Evolutionary conservation across 2,888 invertebrate species (phyloP), one percentile per base, ranked within the genome.

Genomic region (Erynnis tages): DNA sequence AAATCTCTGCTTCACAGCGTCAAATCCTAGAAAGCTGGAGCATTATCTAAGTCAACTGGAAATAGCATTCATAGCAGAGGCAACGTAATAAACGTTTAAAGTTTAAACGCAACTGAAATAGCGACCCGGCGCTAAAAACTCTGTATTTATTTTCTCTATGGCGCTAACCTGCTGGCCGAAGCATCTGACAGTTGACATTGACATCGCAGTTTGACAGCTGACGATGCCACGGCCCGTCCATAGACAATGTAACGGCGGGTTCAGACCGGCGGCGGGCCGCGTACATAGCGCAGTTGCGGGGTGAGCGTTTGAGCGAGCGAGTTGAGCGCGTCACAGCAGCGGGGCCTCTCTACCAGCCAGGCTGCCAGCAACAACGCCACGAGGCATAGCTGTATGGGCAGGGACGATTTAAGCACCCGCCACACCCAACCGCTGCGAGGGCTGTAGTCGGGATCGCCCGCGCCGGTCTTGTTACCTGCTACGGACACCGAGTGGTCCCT

Each of bases 251-350:
- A 21, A 21, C 6, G 1, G 16, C 2, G 1, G 8, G 53, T 55
- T 65, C 67, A 69, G 64, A 70, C 49, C 5, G 96, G 96, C 13
- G 95, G 96, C 7, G 95, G 95, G 57, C 95, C 95, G 55, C 93
- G 92, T n/a, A 95, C 92, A 76, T 96, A 96, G 63, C 94, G 93
- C 52, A 96, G 87, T 68, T 95, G 95, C 3, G 96, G 95, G n/a
- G 94, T 93, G 30, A 96, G 82, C 0, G 94, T 93, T 66, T 94
- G 91, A 45, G 93, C 93, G 58, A 95, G 91, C 49, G 94, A 94
- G 84, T 95, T 94, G 67, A 95, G 90, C 49, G 93, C 92, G 73
- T 95, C 95, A 80, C 95, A 95, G 79, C 95, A 95, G 41, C 93
- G 91, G 0, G 95, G 95, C 4, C 94, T 92, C 65, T 95, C 94